These are phyloP conservation scores for Chelon labrosus DNA, from an alignment of 2,797 vertebrate species.

Conservation along the genomic window DNA sequence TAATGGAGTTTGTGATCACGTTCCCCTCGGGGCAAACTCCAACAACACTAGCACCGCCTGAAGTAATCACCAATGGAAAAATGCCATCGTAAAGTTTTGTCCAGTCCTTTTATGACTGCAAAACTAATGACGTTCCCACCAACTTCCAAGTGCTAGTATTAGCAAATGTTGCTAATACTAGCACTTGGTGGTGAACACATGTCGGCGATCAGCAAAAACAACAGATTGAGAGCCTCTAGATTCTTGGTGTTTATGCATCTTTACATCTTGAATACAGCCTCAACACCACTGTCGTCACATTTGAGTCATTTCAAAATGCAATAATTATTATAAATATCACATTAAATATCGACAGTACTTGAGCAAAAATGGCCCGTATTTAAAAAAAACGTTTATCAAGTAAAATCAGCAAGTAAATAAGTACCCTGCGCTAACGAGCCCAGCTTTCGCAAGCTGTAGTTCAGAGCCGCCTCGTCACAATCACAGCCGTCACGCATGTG, in stretches of 20 bases:
- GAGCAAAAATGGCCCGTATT: slow-evolving; percentile 5
- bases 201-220: no score
- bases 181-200: no score
- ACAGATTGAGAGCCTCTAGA: no score
- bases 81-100: not conserved
- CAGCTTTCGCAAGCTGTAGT: not conserved
- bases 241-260: no score
- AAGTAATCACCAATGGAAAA: not conserved
- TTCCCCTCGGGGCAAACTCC: not conserved
- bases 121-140: not conserved
- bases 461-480: slow-evolving; percentile 8
- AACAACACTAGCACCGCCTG: not conserved
- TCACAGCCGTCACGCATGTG: not conserved
- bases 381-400: slow-evolving; percentile 9
- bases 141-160: not conserved
- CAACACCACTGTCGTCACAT: not conserved
- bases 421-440: not conserved
- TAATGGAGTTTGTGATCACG: no score
- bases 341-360: slow-evolving; percentile 39
- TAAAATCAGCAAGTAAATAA: not conserved
- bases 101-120: not conserved
- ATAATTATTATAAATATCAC: not conserved
- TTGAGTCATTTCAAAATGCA: not conserved
- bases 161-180: no score
- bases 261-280: not conserved